These are phyloP conservation scores for Dendroctonus ponderosae DNA, from an alignment of 1,140 invertebrate genomes.

Conservation along the genomic window DNA sequence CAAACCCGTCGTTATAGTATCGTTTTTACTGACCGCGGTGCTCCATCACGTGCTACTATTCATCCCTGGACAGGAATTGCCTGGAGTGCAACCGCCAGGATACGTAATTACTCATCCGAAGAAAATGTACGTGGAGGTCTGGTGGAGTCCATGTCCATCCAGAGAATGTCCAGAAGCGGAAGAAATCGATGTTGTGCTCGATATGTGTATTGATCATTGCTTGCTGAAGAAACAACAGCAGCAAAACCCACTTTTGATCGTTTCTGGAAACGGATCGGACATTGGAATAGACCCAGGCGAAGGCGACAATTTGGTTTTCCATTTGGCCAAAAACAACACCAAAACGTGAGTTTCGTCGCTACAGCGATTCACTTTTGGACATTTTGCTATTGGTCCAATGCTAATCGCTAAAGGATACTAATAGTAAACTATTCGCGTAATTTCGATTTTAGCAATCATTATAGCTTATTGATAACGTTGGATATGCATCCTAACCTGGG, in stretches of 20 bases:
- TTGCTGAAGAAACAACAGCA: slow-evolving; percentile 50
- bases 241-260: slow-evolving; percentile 19
- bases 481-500: slow-evolving; percentile 70
- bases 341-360: slow-evolving; percentile 28
- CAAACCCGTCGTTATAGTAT: slow-evolving; percentile 72
- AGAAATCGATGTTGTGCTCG: slow-evolving; percentile 67
- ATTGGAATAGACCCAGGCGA: slow-evolving; percentile 48
- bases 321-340: slow-evolving; percentile 54
- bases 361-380: no score
- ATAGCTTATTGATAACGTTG: slow-evolving; percentile 45
- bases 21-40: slow-evolving; percentile 67
- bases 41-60: slow-evolving; percentile 71
- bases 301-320: slow-evolving; percentile 55
- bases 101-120: slow-evolving; percentile 70
- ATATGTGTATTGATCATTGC: slow-evolving; percentile 69
- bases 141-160: slow-evolving; percentile 76
- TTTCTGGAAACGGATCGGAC: slow-evolving; percentile 20
- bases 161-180: slow-evolving; percentile 71
- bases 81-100: slow-evolving; percentile 66
- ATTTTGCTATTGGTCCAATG: no score
- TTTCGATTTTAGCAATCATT: neutral
- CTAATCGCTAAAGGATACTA: no score
- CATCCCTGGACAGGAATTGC: slow-evolving; percentile 72
- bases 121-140: slow-evolving; percentile 67
- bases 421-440: neutral